Base-by-base conservation (phyloP, 2,888 invertebrate genomes). In the Strigamia transsilvanica region DNA sequence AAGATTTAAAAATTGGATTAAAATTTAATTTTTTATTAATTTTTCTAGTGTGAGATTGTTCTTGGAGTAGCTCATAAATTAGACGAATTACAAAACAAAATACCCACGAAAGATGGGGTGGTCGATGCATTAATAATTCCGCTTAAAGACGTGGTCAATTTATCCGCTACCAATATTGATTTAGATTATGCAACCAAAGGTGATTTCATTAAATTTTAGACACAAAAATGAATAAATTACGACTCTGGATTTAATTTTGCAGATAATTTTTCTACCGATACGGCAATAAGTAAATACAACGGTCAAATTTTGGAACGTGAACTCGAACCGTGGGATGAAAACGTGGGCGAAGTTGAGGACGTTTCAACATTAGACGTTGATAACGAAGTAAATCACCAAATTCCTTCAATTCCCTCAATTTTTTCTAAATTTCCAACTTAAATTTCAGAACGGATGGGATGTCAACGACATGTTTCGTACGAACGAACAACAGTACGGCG, bases 401-500 rank as follows among this genome's bases (percentile, higher is more conserved):
- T 10, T 27, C 32, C n/a, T n/a, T 12, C 5, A 10, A 73, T 73
- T 73, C 2, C 73, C 2, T 5, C 21, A 21, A 4, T 18, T 18
- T 56, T 5, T 56, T 56, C 3, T 7, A 61, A 61, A 18, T 10
- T 61, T 23, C 3, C 9, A 80, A 34, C 9, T 2, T 80, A 0
- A 81, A 79, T 80, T 81, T 32, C 85, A 89, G 89, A 97, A 97
- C 90, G 98, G 98, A 83, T 99, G 99, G 98, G 96, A 97, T 90
- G 94, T 94, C 2, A 93, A 94, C 88, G 98, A 98, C 85, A 99
- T 99, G 98, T 99, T 99, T 89, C 91, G 93, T 84, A 95, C 93
- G 88, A 98, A 98, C 89, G 95, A 96, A 88, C 92, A 92, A 87
- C 92, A 94, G 85, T 98, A 97, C 88, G 97, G 98, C 82, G 96